phyloP scores from a whole-genome alignment of 2,888 invertebrate genomes.

The Dastarcus helophoroides region DNA sequence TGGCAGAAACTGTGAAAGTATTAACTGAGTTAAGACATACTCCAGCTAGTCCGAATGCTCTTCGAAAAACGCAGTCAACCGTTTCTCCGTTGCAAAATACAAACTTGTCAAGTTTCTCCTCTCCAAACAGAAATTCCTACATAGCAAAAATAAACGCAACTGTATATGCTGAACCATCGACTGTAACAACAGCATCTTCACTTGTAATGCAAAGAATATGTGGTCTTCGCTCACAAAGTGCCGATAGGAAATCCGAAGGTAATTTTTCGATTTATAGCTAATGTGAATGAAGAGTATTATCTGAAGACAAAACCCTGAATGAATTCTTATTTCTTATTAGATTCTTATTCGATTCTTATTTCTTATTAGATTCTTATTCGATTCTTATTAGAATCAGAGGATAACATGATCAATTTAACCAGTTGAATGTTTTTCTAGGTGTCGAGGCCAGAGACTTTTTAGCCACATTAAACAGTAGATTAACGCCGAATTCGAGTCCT shows the following conservation, averaged over 20 bases:
- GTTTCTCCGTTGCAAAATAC: slow-evolving; percentile 22
- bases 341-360: too few species aligned
- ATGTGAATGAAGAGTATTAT: too few species aligned
- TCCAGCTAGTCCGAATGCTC: slow-evolving; percentile 71
- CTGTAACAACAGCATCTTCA: slow-evolving; percentile 38
- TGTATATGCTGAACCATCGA: slow-evolving; percentile 46
- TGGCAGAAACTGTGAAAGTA: slow-evolving; percentile 79
- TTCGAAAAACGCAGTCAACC: slow-evolving; percentile 41
- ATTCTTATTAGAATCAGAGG: too few species aligned
- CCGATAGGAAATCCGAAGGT: slow-evolving; percentile 48
- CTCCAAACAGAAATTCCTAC: slow-evolving; percentile 30
- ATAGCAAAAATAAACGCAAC: slow-evolving; percentile 33
- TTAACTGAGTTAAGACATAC: slow-evolving; percentile 76
- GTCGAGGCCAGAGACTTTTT: slow-evolving; percentile 53
- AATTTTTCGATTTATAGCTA: too few species aligned
- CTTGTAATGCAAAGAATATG: slow-evolving; percentile 41
- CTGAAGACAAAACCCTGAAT: too few species aligned
- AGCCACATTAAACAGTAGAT: slow-evolving; percentile 59
- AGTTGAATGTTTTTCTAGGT: slow-evolving; percentile 23
- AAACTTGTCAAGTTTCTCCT: slow-evolving; percentile 34
- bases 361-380: too few species aligned
- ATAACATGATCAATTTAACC: slow-evolving; percentile 4
- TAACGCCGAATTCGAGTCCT: slow-evolving; percentile 51
- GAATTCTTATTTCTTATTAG: too few species aligned
- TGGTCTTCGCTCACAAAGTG: slow-evolving; percentile 48